phyloP scores from a whole-genome alignment of 35 echinoderm and acorn worm genomes.

The Acanthaster planci region DNA sequence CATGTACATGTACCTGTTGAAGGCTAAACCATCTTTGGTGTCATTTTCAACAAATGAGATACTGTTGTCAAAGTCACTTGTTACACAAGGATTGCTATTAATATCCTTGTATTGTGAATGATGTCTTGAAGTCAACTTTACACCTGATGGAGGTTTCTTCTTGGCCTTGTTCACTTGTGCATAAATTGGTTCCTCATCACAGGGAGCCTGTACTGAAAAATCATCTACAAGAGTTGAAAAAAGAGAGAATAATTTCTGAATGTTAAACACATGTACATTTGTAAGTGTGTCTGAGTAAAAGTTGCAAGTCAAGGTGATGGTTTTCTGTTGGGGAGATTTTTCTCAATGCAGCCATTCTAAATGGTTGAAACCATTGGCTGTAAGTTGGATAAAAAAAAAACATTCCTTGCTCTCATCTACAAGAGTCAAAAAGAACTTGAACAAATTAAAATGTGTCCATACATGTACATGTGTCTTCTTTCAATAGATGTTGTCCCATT shows the following conservation, averaged over 20 bases:
- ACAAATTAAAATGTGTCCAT: neutral
- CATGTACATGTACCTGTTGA: neutral
- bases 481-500: too few species aligned
- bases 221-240: too few species aligned
- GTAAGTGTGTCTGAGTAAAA: too few species aligned
- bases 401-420: neutral
- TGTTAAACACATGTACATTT: too few species aligned
- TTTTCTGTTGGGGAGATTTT: too few species aligned
- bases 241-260: too few species aligned
- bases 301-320: too few species aligned
- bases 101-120: neutral
- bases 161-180: neutral
- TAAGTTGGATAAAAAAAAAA: neutral
- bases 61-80: constrained; percentile 20
- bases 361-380: neutral
- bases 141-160: constrained; percentile 7
- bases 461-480: too few species aligned
- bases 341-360: too few species aligned
- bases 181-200: neutral
- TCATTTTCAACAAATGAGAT: constrained; percentile 10
- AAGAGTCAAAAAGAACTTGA: neutral
- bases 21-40: neutral
- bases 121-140: neutral
- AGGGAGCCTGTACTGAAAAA: too few species aligned
- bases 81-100: constrained; percentile 14